These are phyloP conservation scores for Drosophila helvetica DNA, from an alignment of 2,888 invertebrate species.

Conservation along the genomic window DNA sequence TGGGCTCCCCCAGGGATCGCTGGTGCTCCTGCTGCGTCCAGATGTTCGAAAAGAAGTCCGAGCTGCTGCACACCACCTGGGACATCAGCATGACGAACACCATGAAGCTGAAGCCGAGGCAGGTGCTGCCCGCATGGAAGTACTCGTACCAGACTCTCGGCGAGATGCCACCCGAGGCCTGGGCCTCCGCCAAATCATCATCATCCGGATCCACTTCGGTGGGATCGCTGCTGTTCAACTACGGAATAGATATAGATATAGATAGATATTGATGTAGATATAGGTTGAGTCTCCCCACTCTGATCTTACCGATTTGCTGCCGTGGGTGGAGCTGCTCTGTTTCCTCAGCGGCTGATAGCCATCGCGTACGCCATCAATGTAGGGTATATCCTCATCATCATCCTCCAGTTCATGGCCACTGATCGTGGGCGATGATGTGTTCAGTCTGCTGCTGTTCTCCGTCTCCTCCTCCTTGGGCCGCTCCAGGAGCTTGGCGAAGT, in stretches of 20 bases:
- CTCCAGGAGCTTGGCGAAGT: slow-evolving; percentile 85
- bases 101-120: slow-evolving; percentile 84
- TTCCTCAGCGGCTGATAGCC: slow-evolving; percentile 80
- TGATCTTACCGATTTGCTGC: slow-evolving; percentile 77
- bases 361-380: slow-evolving; percentile 81
- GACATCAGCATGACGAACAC: slow-evolving; percentile 85
- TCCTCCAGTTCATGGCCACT: slow-evolving; percentile 49
- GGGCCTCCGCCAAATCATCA: slow-evolving; percentile 81
- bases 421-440: slow-evolving; percentile 33
- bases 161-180: slow-evolving; percentile 83
- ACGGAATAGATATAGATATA: neutral
- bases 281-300: slow-evolving; percentile 13
- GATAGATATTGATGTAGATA: too few species aligned
- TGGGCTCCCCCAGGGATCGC: slow-evolving; percentile 72
- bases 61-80: slow-evolving; percentile 86
- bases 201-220: slow-evolving; percentile 65
- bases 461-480: slow-evolving; percentile 69
- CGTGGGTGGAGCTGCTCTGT: slow-evolving; percentile 63
- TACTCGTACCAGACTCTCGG: slow-evolving; percentile 84
- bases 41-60: slow-evolving; percentile 87
- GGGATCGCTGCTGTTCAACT: slow-evolving; percentile 77
- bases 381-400: slow-evolving; percentile 83
- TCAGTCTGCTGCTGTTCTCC: slow-evolving; percentile 29
- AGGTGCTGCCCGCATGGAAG: slow-evolving; percentile 85
- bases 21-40: slow-evolving; percentile 85